Evolutionary conservation across 92 coral and sea anemone species (phyloP).

Genomic region (Anthopleura xanthogrammica): DNA sequence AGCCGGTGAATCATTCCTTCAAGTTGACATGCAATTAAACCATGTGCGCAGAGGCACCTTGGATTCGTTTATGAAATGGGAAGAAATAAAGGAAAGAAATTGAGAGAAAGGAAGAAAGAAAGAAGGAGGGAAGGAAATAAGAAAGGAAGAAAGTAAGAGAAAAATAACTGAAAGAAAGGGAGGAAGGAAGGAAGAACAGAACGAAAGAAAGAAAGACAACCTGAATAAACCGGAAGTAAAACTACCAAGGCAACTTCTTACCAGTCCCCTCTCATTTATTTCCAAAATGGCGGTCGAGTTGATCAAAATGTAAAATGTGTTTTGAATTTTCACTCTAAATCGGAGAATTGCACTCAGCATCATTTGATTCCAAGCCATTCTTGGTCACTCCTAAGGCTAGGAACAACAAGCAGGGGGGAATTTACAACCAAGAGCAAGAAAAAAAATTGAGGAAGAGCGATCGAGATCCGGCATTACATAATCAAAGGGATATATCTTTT

Average conservation of each 20-base stretch:
- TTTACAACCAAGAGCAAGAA: not conserved
- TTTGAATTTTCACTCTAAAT: not conserved
- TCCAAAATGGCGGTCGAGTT: not conserved
- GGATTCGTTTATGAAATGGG: no score
- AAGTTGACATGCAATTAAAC: no score
- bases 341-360: not conserved
- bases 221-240: not conserved
- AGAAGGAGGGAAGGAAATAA: no score
- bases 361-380: not conserved
- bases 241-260: not conserved
- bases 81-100: no score
- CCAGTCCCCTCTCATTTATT: not conserved
- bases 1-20: no score
- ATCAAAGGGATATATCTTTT: not conserved
- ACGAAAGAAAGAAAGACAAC: no score
- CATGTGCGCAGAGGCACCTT: no score
- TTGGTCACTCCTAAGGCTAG: not conserved
- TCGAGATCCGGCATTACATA: not conserved
- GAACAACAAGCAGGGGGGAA: not conserved
- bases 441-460: not conserved
- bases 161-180: no score
- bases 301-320: not conserved
- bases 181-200: no score
- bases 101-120: no score
- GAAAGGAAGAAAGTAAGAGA: no score